These are phyloP conservation scores for Tapirus indicus DNA, from an alignment of 2,797 vertebrate species.

Conservation along the genomic window DNA sequence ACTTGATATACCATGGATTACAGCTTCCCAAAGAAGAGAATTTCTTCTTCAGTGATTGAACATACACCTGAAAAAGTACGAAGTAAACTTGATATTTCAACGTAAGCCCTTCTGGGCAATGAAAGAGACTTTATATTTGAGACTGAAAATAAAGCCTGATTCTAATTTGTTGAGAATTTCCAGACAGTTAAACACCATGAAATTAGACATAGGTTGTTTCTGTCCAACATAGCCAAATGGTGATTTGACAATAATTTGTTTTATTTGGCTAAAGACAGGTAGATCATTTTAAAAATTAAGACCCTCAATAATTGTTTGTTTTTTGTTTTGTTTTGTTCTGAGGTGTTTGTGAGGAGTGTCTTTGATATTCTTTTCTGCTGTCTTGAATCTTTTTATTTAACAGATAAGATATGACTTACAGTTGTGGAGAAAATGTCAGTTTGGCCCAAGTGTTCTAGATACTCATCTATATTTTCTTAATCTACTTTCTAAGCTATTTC, in stretches of 20 bases:
- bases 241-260: slow-evolving; percentile 37
- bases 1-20: background rate
- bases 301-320: background rate
- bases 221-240: background rate
- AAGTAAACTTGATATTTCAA: slow-evolving; percentile 43
- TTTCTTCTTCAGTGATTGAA: slow-evolving; percentile 46
- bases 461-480: background rate
- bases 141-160: slow-evolving; percentile 11
- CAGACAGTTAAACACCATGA: background rate
- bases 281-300: background rate
- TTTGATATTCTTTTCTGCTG: background rate
- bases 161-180: slow-evolving; percentile 60
- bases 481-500: background rate
- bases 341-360: background rate
- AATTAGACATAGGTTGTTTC: slow-evolving; percentile 2
- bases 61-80: background rate
- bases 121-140: slow-evolving; percentile 38
- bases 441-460: slow-evolving; percentile 25
- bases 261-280: slow-evolving; percentile 30
- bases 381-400: slow-evolving; percentile 51
- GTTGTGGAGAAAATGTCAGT: background rate
- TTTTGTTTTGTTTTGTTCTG: slow-evolving; percentile 41
- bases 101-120: background rate
- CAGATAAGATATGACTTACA: background rate
- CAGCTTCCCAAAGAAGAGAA: background rate